phyloP scores from a whole-genome alignment of 2,113 vertebrate genomes.

The Ovis aries region ARS-UI_Ramb_v3.0 NC_056058.1:25068501-25069000 shows the following conservation, averaged over 20 bases:
- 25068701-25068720: background rate
- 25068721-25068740: background rate
- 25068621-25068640: background rate
- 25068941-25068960: background rate
- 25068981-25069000: background rate
- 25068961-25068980: background rate
- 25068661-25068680: background rate
- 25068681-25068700: background rate
- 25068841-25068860: background rate
- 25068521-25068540: background rate
- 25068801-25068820: background rate
- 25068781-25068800: background rate
- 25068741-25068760: background rate
- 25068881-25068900: background rate
- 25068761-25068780: background rate
- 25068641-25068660: background rate
- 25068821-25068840: background rate
- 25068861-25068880: background rate
- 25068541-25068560: background rate
- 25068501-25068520: background rate
- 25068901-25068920: background rate
- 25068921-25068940: background rate
- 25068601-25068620: background rate
- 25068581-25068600: background rate
- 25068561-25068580: background rate